phyloP scores from a whole-genome alignment of 2,888 invertebrate genomes.

The Augiades crinisus region DNA sequence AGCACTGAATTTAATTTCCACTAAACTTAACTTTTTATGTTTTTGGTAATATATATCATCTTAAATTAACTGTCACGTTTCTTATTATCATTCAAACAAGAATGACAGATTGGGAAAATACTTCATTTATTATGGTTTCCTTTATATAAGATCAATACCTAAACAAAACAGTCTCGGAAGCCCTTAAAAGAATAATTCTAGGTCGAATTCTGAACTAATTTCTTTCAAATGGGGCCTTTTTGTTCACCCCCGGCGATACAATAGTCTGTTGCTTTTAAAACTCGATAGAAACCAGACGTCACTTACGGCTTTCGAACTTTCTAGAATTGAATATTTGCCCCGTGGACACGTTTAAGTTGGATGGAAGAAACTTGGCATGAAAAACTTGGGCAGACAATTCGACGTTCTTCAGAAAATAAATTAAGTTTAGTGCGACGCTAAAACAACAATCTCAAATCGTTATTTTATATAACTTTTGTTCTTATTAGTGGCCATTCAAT shows the following conservation, averaged over 20 bases:
- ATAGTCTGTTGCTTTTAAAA: slow-evolving; percentile 21
- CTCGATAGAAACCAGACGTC: slow-evolving; percentile 24
- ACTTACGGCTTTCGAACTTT: slow-evolving; percentile 12
- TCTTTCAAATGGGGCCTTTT: slow-evolving; percentile 13
- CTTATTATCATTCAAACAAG: too few relatives aligned
- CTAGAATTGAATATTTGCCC: slow-evolving; percentile 19
- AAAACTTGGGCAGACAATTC: too few relatives aligned
- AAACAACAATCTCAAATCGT: neutral
- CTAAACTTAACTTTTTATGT: too few relatives aligned
- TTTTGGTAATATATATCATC: too few relatives aligned
- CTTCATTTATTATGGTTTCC: neutral
- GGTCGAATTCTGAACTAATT: slow-evolving; percentile 7
- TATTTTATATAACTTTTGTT: neutral
- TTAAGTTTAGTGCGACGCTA: neutral
- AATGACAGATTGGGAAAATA: neutral
- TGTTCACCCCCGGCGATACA: slow-evolving; percentile 10
- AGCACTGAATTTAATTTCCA: too few relatives aligned
- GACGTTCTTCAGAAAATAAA: neutral
- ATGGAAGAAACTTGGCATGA: slow-evolving; percentile 10
- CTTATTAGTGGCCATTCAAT: too few relatives aligned
- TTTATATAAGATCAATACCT: slow-evolving; percentile 5
- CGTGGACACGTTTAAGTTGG: slow-evolving; percentile 17
- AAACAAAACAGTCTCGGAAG: slow-evolving; percentile 1
- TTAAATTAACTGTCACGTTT: too few relatives aligned
- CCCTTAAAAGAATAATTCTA: slow-evolving; percentile 13